Conservation (phyloP, 2,797 vertebrate genomes). For the Dendrocincla tyrannina region DNA sequence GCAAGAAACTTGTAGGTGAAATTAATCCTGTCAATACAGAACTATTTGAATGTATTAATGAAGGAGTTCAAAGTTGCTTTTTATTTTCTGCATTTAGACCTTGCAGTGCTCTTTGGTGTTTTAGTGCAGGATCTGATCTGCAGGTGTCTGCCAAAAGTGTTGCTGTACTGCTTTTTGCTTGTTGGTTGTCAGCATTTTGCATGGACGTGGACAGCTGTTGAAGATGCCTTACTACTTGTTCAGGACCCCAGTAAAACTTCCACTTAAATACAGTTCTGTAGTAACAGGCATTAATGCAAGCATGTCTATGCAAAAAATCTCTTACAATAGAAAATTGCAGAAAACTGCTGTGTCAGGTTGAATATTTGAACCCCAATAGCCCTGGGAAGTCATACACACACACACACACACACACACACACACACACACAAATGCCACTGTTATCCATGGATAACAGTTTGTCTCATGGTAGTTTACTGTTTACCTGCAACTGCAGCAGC, state of each 20-base stretch:
- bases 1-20: background rate
- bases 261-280: background rate
- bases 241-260: background rate
- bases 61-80: background rate
- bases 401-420: accelerated
- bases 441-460: background rate
- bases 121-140: too few relatives aligned
- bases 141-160: accelerated
- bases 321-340: background rate
- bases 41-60: background rate
- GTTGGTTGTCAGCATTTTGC: background rate
- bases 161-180: background rate
- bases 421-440: background rate
- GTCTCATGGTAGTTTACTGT: background rate
- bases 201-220: background rate
- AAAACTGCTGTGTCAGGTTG: background rate
- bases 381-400: accelerated
- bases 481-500: background rate
- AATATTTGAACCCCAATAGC: background rate
- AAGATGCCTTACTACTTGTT: background rate
- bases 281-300: accelerated
- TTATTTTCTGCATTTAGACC: background rate
- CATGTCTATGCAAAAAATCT: background rate
- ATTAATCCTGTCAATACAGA: background rate
- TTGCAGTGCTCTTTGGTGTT: background rate